Percentiles rank a stretch among this genome's conserved stretches.
phyloP scores from a whole-genome alignment of 2,113 vertebrate genomes.

The Oreochromis niloticus region DNA sequence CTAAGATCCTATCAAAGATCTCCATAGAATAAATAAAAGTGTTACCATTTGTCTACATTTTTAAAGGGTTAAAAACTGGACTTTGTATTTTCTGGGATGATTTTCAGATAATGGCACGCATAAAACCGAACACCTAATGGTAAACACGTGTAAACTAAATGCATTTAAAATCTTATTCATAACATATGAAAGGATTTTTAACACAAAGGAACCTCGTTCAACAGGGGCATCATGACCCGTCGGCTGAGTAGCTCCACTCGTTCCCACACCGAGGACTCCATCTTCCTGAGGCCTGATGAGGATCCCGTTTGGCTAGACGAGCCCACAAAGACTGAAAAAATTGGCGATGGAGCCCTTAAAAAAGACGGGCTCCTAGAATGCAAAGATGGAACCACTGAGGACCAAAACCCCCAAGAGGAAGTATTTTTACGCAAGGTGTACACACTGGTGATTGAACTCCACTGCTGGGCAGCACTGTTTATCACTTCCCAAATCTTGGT shows the following conservation, averaged over 20 bases:
- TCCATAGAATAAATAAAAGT: background rate
- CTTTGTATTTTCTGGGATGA: background rate
- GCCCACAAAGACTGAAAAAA: conserved; percentile 44
- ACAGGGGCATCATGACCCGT: conserved; percentile 62
- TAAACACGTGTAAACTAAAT: background rate
- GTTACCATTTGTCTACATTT: background rate
- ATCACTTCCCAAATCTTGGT: conserved; percentile 86
- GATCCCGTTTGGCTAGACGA: conserved; percentile 65
- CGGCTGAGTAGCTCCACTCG: conserved; percentile 67
- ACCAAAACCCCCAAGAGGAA: conserved; percentile 22
- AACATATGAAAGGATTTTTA: background rate
- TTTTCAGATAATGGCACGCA: background rate
- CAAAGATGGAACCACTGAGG: conserved; percentile 12
- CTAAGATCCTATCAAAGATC: background rate
- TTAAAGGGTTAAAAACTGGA: background rate
- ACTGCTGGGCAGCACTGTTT: conserved; percentile 78
- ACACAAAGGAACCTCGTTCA: background rate
- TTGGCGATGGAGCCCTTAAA: conserved; percentile 17
- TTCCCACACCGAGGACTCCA: conserved; percentile 66
- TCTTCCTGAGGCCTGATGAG: conserved; percentile 63
- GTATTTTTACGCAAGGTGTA: conserved; percentile 59
- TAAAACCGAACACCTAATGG: fast-evolving
- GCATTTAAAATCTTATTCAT: background rate
- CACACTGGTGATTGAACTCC: conserved; percentile 70
- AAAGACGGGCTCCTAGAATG: conserved; percentile 17